Percentiles rank a stretch among this genome's conserved stretches.
Conservation (phyloP, 2,113 vertebrate genomes). For the Ictalurus punctatus region DNA sequence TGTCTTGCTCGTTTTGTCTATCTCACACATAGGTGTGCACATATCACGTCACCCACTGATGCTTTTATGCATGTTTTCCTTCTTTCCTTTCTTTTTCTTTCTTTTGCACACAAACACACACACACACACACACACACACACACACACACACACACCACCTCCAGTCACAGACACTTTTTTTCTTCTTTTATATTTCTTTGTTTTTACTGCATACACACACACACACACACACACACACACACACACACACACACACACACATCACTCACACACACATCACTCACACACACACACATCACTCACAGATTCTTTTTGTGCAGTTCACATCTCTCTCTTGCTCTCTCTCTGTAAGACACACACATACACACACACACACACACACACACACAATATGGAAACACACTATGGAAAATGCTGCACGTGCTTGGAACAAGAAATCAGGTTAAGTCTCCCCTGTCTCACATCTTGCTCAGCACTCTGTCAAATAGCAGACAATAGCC, state of each 20-base stretch:
- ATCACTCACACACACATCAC: background rate
- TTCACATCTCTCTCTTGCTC: background rate
- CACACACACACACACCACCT: background rate
- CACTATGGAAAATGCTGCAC: conserved; percentile 40
- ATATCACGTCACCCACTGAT: background rate
- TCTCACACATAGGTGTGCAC: background rate
- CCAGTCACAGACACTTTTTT: background rate
- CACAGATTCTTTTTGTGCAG: background rate
- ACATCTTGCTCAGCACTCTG: conserved; percentile 50
- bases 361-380: too few species aligned
- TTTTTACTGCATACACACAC: background rate
- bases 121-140: background rate
- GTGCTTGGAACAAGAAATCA: conserved; percentile 55
- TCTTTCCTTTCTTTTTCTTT: background rate
- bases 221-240: too few species aligned
- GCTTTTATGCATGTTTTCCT: background rate
- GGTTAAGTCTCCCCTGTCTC: conserved; percentile 51
- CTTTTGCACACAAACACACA: background rate
- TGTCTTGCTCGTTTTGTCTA: background rate
- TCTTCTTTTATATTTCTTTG: background rate
- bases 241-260: background rate
- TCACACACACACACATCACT: background rate
- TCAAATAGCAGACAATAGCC: conserved; percentile 44
- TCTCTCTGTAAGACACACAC: background rate
- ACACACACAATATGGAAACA: background rate